phyloP scores from a whole-genome alignment of 2,113 vertebrate species.

The Catharus fuscescens region DNA sequence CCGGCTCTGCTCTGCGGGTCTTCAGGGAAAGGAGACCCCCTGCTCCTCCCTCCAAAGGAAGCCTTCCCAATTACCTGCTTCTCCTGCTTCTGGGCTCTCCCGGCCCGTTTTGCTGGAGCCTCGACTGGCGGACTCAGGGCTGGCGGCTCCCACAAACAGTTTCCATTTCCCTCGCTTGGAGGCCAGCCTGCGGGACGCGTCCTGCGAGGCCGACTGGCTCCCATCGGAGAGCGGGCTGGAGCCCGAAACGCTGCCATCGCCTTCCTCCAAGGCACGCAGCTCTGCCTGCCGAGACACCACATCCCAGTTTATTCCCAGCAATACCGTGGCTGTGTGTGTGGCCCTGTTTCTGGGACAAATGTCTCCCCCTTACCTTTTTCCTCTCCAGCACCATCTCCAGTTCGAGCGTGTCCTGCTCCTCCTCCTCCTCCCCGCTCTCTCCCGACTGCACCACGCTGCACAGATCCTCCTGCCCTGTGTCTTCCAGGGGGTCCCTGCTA shows the following conservation, averaged over 20 bases:
- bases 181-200: conserved; percentile 73
- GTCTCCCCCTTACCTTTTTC: conserved; percentile 81
- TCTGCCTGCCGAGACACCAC: conserved; percentile 80
- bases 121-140: conserved; percentile 87
- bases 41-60: not conserved
- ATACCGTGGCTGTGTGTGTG: rapidly evolving
- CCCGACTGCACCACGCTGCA: conserved; percentile 84
- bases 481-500: conserved; percentile 67
- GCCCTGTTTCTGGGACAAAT: rapidly evolving
- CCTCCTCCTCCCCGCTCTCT: conserved; percentile 83
- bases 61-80: conserved; percentile 74
- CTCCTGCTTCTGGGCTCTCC: conserved; percentile 77
- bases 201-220: conserved; percentile 82
- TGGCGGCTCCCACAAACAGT: conserved; percentile 83
- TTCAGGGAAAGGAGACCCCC: not conserved
- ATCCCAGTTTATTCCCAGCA: rapidly evolving
- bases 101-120: conserved; percentile 83
- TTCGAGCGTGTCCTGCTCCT: conserved; percentile 93
- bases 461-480: conserved; percentile 78
- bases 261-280: conserved; percentile 94
- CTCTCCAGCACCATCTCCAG: conserved; percentile 93
- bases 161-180: conserved; percentile 91
- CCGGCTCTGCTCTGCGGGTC: rapidly evolving
- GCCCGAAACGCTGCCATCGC: conserved; percentile 87
- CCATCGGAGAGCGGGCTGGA: conserved; percentile 92